A percentile compares a stretch with the other conserved stretches of the same genome.
Conservation (phyloP, 2,888 invertebrate genomes). For the Sminthurides aquaticus region DNA sequence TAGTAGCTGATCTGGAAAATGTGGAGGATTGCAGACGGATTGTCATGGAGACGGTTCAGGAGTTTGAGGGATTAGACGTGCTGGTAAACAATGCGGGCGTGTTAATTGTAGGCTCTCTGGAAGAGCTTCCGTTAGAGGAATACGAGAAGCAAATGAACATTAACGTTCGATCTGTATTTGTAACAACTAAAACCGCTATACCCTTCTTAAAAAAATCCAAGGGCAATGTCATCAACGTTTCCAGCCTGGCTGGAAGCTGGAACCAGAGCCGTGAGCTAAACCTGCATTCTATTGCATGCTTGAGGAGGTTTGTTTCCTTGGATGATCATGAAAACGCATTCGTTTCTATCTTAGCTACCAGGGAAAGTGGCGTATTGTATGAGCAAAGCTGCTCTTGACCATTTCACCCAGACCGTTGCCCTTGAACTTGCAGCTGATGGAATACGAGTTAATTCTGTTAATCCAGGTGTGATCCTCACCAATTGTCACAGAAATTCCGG, state of each 20-base stretch:
- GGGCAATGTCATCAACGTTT: conserved; percentile 89
- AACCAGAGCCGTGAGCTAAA: conserved; percentile 58
- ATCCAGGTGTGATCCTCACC: conserved; percentile 83
- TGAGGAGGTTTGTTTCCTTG: no score
- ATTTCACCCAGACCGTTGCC: conserved; percentile 86
- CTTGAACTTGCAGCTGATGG: conserved; percentile 62
- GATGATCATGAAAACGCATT: no score
- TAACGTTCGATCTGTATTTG: conserved; percentile 61
- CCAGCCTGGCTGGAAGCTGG: conserved; percentile 72
- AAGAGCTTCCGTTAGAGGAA: conserved; percentile 74
- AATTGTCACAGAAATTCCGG: conserved; percentile 48
- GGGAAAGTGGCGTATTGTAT: conserved; percentile 75
- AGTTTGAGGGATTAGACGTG: conserved; percentile 36
- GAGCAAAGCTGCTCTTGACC: conserved; percentile 89
- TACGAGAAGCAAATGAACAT: conserved; percentile 83
- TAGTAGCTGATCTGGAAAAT: conserved; percentile 30
- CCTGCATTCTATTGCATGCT: no score
- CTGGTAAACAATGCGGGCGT: conserved; percentile 73
- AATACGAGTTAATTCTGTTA: conserved; percentile 39
- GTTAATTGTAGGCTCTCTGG: conserved; percentile 71
- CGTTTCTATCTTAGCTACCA: no score
- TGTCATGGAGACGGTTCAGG: conserved; percentile 27
- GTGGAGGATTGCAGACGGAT: conserved; percentile 29
- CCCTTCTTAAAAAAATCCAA: conserved; percentile 69
- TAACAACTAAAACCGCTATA: conserved; percentile 73